Evolutionary conservation across 2,888 invertebrate species (phyloP).

Genomic region (Gymnoscelis rufifasciata): DNA sequence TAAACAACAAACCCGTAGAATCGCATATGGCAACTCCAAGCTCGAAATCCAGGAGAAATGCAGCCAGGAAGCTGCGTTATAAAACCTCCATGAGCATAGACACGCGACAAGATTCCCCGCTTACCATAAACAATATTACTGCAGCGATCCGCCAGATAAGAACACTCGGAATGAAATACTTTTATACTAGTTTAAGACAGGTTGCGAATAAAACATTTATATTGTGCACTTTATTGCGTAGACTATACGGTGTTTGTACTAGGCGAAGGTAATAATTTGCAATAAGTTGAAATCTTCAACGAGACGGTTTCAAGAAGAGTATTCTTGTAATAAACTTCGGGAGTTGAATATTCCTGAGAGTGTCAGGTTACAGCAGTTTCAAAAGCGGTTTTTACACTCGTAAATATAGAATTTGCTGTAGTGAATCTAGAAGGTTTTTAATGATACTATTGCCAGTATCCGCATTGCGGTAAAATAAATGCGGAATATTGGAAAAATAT

Average conservation of each 20-base stretch:
- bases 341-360: neutral
- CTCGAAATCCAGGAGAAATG: too few relatives aligned
- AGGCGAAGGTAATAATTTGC: too few relatives aligned
- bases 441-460: neutral
- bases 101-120: conserved; percentile 69
- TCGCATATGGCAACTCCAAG: too few relatives aligned
- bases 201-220: neutral
- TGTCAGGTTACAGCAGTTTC: neutral
- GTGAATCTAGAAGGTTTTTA: too few relatives aligned
- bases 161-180: neutral
- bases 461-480: neutral
- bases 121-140: conserved; percentile 73
- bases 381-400: too few relatives aligned
- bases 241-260: too few relatives aligned
- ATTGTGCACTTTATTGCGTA: too few relatives aligned
- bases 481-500: neutral
- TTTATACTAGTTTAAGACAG: neutral
- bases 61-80: conserved; percentile 11
- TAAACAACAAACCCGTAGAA: too few relatives aligned
- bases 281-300: too few relatives aligned
- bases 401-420: too few relatives aligned
- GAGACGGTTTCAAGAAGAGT: neutral
- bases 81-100: conserved; percentile 36
- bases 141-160: conserved; percentile 39
- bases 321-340: neutral